phyloP scores from a whole-genome alignment of 2,888 invertebrate species.

The Hedya salicella region DNA sequence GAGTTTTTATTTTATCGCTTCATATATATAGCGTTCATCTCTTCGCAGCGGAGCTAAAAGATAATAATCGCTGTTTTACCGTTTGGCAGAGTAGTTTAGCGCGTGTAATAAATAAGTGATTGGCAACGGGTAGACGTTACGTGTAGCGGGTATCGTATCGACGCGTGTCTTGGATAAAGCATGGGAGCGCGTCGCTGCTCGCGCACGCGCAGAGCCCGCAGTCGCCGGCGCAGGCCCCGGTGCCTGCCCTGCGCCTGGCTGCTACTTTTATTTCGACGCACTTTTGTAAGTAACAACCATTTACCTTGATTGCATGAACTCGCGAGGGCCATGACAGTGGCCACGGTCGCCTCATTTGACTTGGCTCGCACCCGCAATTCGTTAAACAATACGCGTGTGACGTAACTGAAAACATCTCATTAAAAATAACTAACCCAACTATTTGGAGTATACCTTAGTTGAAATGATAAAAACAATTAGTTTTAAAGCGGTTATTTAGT shows the following conservation, averaged over 20 bases:
- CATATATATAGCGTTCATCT: slow-evolving; percentile 4
- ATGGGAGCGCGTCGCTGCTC: slow-evolving; percentile 34
- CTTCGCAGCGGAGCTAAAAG: slow-evolving; percentile 11
- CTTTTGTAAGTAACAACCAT: slow-evolving; percentile 29
- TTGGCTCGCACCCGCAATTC: slow-evolving; percentile 27
- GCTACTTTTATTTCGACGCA: slow-evolving; percentile 25
- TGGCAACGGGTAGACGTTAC: slow-evolving; percentile 29
- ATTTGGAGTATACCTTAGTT: slow-evolving; percentile 6
- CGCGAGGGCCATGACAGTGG: slow-evolving; percentile 18
- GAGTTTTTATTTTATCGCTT: slow-evolving; percentile 46
- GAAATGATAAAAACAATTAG: slow-evolving; percentile 29
- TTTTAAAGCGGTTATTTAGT: slow-evolving; percentile 29
- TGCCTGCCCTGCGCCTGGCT: slow-evolving; percentile 40
- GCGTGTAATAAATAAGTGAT: slow-evolving; percentile 35
- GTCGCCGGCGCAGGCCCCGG: slow-evolving; percentile 25
- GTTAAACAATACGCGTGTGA: slow-evolving; percentile 30
- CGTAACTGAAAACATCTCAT: slow-evolving; percentile 15
- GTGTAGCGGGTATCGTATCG: slow-evolving; percentile 22
- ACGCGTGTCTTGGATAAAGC: slow-evolving; percentile 8
- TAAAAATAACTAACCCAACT: slow-evolving; percentile 32
- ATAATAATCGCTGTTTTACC: slow-evolving; percentile 18
- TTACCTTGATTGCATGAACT: slow-evolving; percentile 23
- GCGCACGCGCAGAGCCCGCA: slow-evolving; percentile 12
- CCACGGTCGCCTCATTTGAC: slow-evolving; percentile 25
- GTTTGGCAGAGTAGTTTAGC: slow-evolving; percentile 33